A percentile compares a stretch with the other conserved stretches of the same genome.
These are phyloP conservation scores for Octonoba sinensis DNA, from an alignment of 2,888 invertebrate genomes.

Conservation along the genomic window DNA sequence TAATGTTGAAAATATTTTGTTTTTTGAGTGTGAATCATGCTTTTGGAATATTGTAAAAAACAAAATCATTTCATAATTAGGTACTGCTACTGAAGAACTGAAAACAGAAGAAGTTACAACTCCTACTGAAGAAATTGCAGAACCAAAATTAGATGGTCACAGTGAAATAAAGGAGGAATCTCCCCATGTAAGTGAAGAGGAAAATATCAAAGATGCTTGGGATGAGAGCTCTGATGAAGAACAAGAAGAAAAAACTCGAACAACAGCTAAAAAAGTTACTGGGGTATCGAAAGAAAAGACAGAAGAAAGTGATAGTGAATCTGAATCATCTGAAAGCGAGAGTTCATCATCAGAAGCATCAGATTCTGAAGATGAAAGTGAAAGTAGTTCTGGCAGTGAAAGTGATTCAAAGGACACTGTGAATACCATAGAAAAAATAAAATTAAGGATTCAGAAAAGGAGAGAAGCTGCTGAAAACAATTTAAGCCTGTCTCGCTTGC, in stretches of 20 bases:
- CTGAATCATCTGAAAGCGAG: slow-evolving; percentile 71
- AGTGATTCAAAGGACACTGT: slow-evolving; percentile 71
- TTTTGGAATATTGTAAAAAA: too few species aligned
- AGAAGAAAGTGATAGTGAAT: slow-evolving; percentile 71
- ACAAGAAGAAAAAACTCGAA: slow-evolving; percentile 69
- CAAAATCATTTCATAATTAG: neutral
- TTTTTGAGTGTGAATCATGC: neutral
- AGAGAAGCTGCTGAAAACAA: slow-evolving; percentile 80
- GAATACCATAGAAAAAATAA: slow-evolving; percentile 75
- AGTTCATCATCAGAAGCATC: slow-evolving; percentile 73
- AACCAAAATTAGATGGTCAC: slow-evolving; percentile 59
- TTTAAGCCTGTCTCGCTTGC: slow-evolving; percentile 78
- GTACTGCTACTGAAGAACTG: slow-evolving; percentile 74
- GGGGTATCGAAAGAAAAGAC: slow-evolving; percentile 69
- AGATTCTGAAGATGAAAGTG: slow-evolving; percentile 74
- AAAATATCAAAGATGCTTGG: slow-evolving; percentile 68
- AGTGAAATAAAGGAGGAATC: slow-evolving; percentile 39
- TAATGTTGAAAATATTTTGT: too few species aligned
- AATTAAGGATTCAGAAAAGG: slow-evolving; percentile 80
- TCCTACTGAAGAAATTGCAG: slow-evolving; percentile 60
- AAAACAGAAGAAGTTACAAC: slow-evolving; percentile 71
- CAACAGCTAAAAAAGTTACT: slow-evolving; percentile 64
- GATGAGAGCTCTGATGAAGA: slow-evolving; percentile 78
- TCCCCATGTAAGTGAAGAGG: slow-evolving; percentile 65
- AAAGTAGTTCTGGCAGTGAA: slow-evolving; percentile 70